A percentile compares a stretch with the other conserved stretches of the same genome.
These are phyloP conservation scores for Mythimna ferrago DNA, from an alignment of 2,888 invertebrate genomes.

Conservation along the genomic window DNA sequence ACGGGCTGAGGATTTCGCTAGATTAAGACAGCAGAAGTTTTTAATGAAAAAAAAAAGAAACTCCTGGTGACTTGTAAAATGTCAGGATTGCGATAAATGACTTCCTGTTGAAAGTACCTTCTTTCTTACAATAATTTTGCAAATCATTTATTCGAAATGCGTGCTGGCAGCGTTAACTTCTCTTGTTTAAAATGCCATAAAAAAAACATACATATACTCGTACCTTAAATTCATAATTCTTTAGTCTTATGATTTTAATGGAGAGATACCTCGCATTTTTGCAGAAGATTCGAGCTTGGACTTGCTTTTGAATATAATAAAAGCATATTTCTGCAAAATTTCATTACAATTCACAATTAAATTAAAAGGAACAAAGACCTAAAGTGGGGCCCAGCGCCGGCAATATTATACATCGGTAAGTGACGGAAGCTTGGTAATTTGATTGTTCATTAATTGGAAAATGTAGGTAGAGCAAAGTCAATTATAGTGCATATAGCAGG, in stretches of 20 bases:
- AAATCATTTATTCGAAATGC: background rate
- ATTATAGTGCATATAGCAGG: conserved; percentile 58
- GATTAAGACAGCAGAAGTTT: background rate
- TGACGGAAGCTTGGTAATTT: conserved; percentile 29
- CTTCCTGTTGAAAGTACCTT: background rate
- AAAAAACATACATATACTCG: background rate
- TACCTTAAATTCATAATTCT: conserved; percentile 5
- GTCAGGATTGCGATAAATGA: background rate
- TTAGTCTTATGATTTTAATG: background rate
- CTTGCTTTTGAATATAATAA: conserved; percentile 35
- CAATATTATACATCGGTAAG: conserved; percentile 20
- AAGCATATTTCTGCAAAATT: conserved; percentile 39
- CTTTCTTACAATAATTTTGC: background rate
- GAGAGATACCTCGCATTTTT: conserved; percentile 17
- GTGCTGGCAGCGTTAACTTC: background rate
- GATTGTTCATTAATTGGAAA: conserved; percentile 30
- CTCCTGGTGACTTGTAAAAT: background rate
- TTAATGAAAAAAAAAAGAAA: background rate
- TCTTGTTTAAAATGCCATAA: background rate
- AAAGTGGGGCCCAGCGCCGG: conserved; percentile 19
- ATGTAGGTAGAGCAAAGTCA: conserved; percentile 41
- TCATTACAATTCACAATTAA: conserved; percentile 49
- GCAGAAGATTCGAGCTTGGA: conserved; percentile 15
- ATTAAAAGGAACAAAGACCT: conserved; percentile 41
- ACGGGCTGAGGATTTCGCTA: background rate